Conservation (phyloP, 30 jellyfish, hydroid and myxozoan species). For the Aurelia aurita region DNA sequence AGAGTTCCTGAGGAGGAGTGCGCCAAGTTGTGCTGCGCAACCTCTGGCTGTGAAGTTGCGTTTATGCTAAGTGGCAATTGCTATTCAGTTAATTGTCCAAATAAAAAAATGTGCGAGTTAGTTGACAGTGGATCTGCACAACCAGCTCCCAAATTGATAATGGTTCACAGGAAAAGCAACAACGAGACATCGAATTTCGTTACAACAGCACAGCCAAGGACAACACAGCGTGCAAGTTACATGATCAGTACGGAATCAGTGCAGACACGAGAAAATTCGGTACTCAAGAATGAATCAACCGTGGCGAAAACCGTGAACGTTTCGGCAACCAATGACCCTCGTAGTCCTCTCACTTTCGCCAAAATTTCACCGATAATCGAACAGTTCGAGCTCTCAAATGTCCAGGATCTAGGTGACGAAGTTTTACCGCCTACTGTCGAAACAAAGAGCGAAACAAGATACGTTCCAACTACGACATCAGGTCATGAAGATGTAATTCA, state of each 20-base stretch:
- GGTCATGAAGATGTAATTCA: neutral
- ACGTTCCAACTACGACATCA: neutral
- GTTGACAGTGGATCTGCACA: slow-evolving; percentile 52
- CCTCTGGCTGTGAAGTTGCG: slow-evolving; percentile 97
- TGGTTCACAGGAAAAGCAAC: slow-evolving; percentile 13
- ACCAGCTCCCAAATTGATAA: slow-evolving; percentile 69
- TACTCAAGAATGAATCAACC: neutral
- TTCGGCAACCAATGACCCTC: neutral
- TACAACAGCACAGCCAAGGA: neutral
- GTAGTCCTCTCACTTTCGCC: neutral
- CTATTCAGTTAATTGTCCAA: slow-evolving; percentile 85
- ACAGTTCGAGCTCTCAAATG: neutral
- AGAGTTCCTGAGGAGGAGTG: slow-evolving; percentile 82
- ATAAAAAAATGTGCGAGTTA: slow-evolving; percentile 72
- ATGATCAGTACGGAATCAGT: neutral
- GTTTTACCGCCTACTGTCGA: slow-evolving; percentile 42
- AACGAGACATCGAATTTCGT: neutral
- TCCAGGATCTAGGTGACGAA: slow-evolving; percentile 48
- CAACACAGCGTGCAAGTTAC: neutral
- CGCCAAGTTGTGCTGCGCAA: slow-evolving; percentile 85
- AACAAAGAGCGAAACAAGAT: neutral
- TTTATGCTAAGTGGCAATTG: slow-evolving; percentile 94
- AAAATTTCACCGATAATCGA: neutral
- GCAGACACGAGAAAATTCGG: neutral
- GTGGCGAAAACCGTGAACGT: neutral